A percentile compares a stretch with the other conserved stretches of the same genome.
Conservation (phyloP, 2,797 vertebrate genomes). For the Oreortyx pictus region DNA sequence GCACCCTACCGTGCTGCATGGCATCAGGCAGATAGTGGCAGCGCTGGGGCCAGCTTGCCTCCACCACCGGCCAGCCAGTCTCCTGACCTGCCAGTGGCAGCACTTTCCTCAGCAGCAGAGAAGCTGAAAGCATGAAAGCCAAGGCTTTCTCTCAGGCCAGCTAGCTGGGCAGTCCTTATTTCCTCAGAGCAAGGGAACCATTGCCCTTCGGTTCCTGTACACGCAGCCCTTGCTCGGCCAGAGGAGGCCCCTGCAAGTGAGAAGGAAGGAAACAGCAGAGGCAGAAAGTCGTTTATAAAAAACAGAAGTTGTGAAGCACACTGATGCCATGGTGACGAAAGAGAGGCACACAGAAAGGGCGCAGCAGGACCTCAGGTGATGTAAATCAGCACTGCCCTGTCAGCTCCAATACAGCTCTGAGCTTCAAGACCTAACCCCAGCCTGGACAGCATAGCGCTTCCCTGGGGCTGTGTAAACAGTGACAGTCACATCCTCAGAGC, state of each 20-base stretch:
- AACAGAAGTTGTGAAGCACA: slow-evolving; percentile 6
- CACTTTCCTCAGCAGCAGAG: neutral
- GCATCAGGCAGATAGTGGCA: neutral
- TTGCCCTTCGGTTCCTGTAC: neutral
- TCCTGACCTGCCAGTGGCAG: accelerated
- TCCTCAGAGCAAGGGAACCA: accelerated
- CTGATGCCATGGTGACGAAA: neutral
- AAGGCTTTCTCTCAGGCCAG: neutral
- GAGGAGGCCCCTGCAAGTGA: neutral
- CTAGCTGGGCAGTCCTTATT: neutral
- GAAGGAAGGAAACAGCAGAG: neutral
- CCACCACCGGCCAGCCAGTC: accelerated
- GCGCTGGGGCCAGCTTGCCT: neutral
- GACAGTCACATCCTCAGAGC: slow-evolving; percentile 4
- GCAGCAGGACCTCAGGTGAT: slow-evolving; percentile 33
- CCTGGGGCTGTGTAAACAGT: neutral
- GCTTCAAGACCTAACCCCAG: neutral
- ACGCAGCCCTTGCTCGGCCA: neutral
- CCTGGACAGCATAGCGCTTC: neutral
- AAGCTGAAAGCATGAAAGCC: neutral
- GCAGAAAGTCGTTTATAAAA: slow-evolving; percentile 9
- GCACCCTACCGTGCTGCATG: accelerated
- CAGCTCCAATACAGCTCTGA: neutral
- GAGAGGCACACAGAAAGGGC: neutral
- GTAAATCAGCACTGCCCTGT: slow-evolving; percentile 26